Percentiles rank a stretch among this genome's conserved stretches.
phyloP scores from a whole-genome alignment of 2,113 vertebrate species.

The Mus pahari region DNA sequence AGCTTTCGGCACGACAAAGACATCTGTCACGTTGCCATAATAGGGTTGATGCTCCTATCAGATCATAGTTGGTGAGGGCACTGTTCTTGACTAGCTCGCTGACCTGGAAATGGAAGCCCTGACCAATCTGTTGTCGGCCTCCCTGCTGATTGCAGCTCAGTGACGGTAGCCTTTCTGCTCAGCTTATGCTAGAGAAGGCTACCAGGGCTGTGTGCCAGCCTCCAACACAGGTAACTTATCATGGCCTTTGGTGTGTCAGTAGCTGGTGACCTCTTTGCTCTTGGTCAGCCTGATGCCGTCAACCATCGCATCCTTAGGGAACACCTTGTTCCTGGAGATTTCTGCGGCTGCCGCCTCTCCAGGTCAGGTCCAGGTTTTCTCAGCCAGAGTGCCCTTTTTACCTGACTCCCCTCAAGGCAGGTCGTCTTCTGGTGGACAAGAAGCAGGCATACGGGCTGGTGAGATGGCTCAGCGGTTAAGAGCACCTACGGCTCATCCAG shows the following conservation, averaged over 20 bases:
- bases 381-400: conserved; percentile 94
- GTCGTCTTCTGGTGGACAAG: conserved; percentile 97
- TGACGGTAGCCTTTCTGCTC: conserved; percentile 98
- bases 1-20: conserved; percentile 97
- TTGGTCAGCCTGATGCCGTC: conserved; percentile 97
- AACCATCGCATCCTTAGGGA: conserved; percentile 97
- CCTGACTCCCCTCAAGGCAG: conserved; percentile 97
- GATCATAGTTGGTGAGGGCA: conserved; percentile 96
- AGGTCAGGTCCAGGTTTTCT: conserved; percentile 95
- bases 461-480: too few relatives aligned
- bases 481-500: too few relatives aligned
- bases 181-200: conserved; percentile 95
- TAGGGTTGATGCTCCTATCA: conserved; percentile 98
- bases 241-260: conserved; percentile 97
- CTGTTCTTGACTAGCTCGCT: conserved; percentile 97
- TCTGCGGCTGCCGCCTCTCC: conserved; percentile 93
- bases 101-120: conserved; percentile 95
- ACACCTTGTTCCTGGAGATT: conserved; percentile 90
- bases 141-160: conserved; percentile 97
- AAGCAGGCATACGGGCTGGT: conserved; percentile 83
- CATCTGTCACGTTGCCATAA: conserved; percentile 96
- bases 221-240: conserved; percentile 97
- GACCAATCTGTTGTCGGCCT: conserved; percentile 96
- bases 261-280: conserved; percentile 99
- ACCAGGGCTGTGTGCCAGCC: conserved; percentile 98